Evolutionary conservation across 2,888 invertebrate species (phyloP).

Genomic region (Embidobia sp.): DNA sequence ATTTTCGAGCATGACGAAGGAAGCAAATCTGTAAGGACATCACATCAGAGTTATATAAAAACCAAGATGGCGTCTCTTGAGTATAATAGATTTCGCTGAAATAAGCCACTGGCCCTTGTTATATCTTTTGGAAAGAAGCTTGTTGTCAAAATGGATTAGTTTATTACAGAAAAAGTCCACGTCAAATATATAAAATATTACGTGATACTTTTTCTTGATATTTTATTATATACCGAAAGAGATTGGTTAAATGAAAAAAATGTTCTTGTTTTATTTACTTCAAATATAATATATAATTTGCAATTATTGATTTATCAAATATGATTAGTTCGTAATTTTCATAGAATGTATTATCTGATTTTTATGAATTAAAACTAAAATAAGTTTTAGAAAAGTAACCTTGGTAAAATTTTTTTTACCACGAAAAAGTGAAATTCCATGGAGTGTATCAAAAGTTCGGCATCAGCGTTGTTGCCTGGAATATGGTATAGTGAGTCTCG

Average conservation of each 20-base stretch:
- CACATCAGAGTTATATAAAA: slow-evolving; percentile 62
- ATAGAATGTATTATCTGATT: no score
- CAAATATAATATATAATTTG: no score
- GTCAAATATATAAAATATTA: slow-evolving; percentile 45
- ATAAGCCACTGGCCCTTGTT: slow-evolving; percentile 53
- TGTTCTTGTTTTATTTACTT: background rate
- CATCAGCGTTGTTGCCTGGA: slow-evolving; percentile 65
- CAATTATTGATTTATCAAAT: no score
- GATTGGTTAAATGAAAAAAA: no score
- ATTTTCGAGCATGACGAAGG: slow-evolving; percentile 36
- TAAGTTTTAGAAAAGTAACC: no score
- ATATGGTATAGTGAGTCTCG: slow-evolving; percentile 70
- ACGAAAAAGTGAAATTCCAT: no score
- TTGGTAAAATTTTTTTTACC: no score
- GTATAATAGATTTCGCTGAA: slow-evolving; percentile 62
- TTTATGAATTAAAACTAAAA: no score
- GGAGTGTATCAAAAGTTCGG: slow-evolving; percentile 70
- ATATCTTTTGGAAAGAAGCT: slow-evolving; percentile 47
- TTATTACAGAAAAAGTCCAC: slow-evolving; percentile 49
- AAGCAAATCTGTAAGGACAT: slow-evolving; percentile 55
- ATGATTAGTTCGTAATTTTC: no score
- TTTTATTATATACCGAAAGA: slow-evolving; percentile 12
- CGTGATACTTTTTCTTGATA: slow-evolving; percentile 32
- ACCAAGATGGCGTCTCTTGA: slow-evolving; percentile 58
- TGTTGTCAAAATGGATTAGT: slow-evolving; percentile 50